phyloP scores from a whole-genome alignment of 2,797 vertebrate genomes.

The Otus scops region DNA sequence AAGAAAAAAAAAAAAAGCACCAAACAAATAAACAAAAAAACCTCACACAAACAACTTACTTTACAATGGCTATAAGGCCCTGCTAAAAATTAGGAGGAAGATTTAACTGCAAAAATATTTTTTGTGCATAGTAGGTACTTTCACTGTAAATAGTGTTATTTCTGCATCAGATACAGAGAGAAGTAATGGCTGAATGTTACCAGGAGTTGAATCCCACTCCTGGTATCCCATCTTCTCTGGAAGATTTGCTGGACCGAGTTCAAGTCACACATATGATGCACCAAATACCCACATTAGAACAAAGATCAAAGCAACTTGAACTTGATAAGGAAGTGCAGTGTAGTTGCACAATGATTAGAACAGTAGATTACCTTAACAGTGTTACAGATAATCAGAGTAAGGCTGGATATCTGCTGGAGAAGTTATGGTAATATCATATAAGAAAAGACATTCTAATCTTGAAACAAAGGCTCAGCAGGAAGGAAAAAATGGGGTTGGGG shows the following conservation, averaged over 20 bases:
- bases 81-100: background rate
- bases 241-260: background rate
- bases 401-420: background rate
- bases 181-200: background rate
- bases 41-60: rapidly evolving
- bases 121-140: background rate
- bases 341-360: rapidly evolving
- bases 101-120: background rate
- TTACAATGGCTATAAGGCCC: background rate
- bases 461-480: background rate
- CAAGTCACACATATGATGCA: background rate
- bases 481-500: background rate
- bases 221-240: background rate
- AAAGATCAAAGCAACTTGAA: background rate
- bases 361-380: background rate
- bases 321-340: background rate
- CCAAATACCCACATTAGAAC: background rate
- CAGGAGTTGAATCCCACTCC: background rate
- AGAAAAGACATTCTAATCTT: background rate
- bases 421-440: background rate
- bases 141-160: background rate
- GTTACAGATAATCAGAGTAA: background rate
- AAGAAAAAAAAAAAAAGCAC: background rate
- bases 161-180: background rate
- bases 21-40: too few relatives aligned